Evolutionary conservation across 2,113 vertebrate species (phyloP).

Genomic region (Xiphorhynchus elegans): DNA sequence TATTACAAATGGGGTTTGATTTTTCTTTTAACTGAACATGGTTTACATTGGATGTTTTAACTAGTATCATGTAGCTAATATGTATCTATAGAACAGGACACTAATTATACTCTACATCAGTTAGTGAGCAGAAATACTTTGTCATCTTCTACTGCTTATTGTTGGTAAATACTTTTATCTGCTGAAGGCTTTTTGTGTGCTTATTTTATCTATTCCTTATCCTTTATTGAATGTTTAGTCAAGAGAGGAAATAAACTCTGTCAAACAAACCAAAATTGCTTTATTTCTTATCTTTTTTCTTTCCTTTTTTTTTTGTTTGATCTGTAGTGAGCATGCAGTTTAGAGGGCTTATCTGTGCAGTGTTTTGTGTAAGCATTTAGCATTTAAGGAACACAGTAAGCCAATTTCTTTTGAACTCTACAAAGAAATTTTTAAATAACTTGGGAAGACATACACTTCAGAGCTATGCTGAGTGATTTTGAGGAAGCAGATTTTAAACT

Average conservation of each 20-base stretch:
- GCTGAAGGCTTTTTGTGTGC: neutral
- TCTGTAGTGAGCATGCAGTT: neutral
- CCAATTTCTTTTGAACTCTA: neutral
- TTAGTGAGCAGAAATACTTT: neutral
- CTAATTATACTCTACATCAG: neutral
- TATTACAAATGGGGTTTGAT: neutral
- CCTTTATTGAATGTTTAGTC: neutral
- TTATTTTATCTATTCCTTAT: slow-evolving; percentile 5
- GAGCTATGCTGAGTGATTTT: neutral
- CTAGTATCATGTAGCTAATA: neutral
- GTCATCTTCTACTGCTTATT: neutral
- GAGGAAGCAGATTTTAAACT: slow-evolving; percentile 7
- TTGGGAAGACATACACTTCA: neutral
- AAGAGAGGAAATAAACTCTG: neutral
- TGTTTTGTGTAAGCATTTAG: neutral
- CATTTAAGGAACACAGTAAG: neutral
- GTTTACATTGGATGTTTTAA: neutral
- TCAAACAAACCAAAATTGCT: neutral
- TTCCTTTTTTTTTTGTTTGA: neutral
- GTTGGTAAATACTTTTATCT: neutral
- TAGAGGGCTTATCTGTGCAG: neutral
- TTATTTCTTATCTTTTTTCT: neutral
- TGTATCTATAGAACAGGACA: neutral
- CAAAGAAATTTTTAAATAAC: neutral
- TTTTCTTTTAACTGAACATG: slow-evolving; percentile 7